These are phyloP conservation scores for Melanotaenia parkinsoni DNA, from an alignment of 2,797 vertebrate genomes.

Conservation along the genomic window DNA sequence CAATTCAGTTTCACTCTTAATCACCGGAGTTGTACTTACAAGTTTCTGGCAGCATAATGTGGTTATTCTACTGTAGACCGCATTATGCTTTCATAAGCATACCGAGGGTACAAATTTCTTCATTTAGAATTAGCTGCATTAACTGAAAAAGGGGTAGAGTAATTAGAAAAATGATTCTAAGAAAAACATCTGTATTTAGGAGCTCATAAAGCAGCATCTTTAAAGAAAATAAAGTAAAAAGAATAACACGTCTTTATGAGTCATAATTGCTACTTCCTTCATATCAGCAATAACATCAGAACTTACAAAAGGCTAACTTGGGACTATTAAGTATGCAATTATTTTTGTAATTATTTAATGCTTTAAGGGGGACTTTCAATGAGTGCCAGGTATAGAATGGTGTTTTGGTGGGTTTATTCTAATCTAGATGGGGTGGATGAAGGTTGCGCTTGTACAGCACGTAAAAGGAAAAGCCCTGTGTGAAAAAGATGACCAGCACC, in stretches of 20 bases:
- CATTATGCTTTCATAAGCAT: no score
- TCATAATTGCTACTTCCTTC: not conserved
- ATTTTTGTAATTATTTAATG: not conserved
- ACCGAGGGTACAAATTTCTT: no score
- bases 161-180: not conserved
- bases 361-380: no score
- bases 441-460: not conserved
- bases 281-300: not conserved
- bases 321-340: not conserved
- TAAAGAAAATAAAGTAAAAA: not conserved
- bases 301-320: not conserved
- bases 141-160: not conserved
- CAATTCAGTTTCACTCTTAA: no score
- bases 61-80: no score
- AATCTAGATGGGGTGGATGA: constrained; percentile 3
- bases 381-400: no score
- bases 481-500: constrained; percentile 39
- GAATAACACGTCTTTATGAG: not conserved
- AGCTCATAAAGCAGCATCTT: not conserved
- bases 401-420: constrained; percentile 12
- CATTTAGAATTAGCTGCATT: no score
- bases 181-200: no score
- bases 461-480: constrained; percentile 21
- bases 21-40: not conserved
- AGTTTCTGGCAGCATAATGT: no score